Evolutionary conservation across 2,888 invertebrate species (phyloP).

Genomic region (Gymnocheta viridis): DNA sequence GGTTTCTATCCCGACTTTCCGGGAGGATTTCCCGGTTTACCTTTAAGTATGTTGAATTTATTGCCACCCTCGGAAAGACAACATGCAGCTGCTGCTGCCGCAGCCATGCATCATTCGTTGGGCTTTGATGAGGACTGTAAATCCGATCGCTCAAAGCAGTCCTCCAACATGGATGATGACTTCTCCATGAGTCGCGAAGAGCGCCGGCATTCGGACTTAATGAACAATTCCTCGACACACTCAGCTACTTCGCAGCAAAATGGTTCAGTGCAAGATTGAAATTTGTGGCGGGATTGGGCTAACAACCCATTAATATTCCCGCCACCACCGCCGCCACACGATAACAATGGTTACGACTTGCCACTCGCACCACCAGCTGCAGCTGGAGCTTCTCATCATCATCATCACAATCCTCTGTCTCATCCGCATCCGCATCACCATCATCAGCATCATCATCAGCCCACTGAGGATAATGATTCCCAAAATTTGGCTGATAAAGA

Average conservation of each 20-base stretch:
- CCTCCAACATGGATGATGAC: slow-evolving; percentile 84
- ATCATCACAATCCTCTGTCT: slow-evolving; percentile 34
- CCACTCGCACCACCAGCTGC: slow-evolving; percentile 16
- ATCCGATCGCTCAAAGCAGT: slow-evolving; percentile 85
- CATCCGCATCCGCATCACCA: slow-evolving; percentile 39
- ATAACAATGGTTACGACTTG: slow-evolving; percentile 59
- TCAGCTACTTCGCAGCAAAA: slow-evolving; percentile 85
- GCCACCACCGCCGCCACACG: slow-evolving; percentile 72
- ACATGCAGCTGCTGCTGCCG: slow-evolving; percentile 78
- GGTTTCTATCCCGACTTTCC: slow-evolving; percentile 93
- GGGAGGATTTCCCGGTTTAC: slow-evolving; percentile 89
- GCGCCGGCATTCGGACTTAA: slow-evolving; percentile 71
- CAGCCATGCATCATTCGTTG: slow-evolving; percentile 84
- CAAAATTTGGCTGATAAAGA: slow-evolving; percentile 47
- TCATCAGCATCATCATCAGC: slow-evolving; percentile 33
- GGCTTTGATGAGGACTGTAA: slow-evolving; percentile 87
- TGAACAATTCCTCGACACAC: slow-evolving; percentile 52
- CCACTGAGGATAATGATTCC: slow-evolving; percentile 7
- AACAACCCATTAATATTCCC: slow-evolving; percentile 82
- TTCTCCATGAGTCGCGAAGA: slow-evolving; percentile 72
- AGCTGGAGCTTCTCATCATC: slow-evolving; percentile 30
- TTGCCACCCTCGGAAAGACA: slow-evolving; percentile 89
- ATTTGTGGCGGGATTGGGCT: slow-evolving; percentile 82
- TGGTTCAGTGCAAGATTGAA: slow-evolving; percentile 87
- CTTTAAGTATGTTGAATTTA: slow-evolving; percentile 92